Base-by-base conservation (phyloP, 2,888 invertebrate species). In the Brachyptera putata region DNA sequence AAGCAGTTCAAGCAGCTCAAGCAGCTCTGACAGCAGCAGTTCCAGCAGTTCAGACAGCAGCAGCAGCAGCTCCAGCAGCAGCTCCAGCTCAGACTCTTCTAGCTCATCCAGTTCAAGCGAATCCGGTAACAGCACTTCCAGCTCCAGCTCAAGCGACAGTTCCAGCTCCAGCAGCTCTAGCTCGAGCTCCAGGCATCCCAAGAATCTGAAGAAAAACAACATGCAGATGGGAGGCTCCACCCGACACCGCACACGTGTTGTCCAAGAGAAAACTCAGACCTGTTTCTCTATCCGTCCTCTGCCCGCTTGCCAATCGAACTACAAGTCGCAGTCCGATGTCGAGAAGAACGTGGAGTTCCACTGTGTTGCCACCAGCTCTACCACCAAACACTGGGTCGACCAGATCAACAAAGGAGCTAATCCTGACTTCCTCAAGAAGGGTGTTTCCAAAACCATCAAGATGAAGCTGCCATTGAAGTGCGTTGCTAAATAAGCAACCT, bases 241-340 rank as follows among this genome's bases (percentile, higher is more conserved):
- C 26, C 48, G 26, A 0, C 58, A 67, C 21, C 68, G 53, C 4
- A 62, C 57, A 30, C 57, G 14, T 13, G 57, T 62, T 2, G 56
- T 60, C 18, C 34, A 49, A 13, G 66, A 76, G 63, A 74, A 77
- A 46, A 77, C 76, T 0, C 74, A 82, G 67, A 79, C 82, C 61
- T 87, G 87, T 73, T 85, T 87, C 72, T 80, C 83, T 3, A 74
- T 77, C 9, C 75, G 74, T 13, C 78, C 80, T 1, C 66, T 85
- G 24, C 78, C 81, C 1, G 71, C 76, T 1, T 88, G 87, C 73
- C 75, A 76, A 60, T 70, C 74, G 0, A 73, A 75, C 11, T 83
- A 83, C 74, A 72, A 70, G 36, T 71, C 76, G 3, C 69, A 69
- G 3, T 72, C 73, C 1, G 76, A 73, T 64, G 73, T 76, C 62